Base-by-base conservation (phyloP, 2,888 invertebrate species). In the Polydrusus tereticollis region DNA sequence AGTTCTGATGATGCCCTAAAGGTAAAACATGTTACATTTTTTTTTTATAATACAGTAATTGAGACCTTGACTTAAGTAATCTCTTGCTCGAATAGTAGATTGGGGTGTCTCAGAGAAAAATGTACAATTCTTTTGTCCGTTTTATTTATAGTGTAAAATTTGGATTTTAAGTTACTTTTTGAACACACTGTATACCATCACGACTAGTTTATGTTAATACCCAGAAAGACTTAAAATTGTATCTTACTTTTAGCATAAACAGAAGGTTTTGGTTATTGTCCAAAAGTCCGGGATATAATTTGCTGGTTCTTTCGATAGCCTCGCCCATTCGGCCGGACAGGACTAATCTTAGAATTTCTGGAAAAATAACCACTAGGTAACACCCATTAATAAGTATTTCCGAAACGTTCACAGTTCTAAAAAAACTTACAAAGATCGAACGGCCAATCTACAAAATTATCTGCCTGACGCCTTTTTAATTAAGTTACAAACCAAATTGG, bases 321-420 rank as follows among this genome's bases (percentile, higher is more conserved):
- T 98, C 97, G 64, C 97, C 96, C 91, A 99, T 95, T 79, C 95
- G 91, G 5, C 99, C 99, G 69, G 93, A 90, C 85, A 98, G 88
- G 82, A 99, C 95, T 84, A 98, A 88, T 86, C 94, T 94, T 82
- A 97, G 93, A 85, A 99, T 97, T 88, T 93, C 98, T 98, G 87
- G 2, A 85, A 85, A 69, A 72, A 72, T 68, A 71, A 67, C 47
- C 67, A 67, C 67, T 67, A 67, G 67, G 67, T 67, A 63, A 69
- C 59, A 64, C 68, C 69, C 47, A 50, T 62, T 55, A 65, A 55
- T 58, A 16, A 21, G 41, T 55, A 36, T 36, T 45, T 21, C 7
- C 45, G 45, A 16, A 21, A 62, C 29, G 8, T 55, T 55, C 29
- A 55, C 29, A 33, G 0, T 55, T 26, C 52, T 55, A 59, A n/a